A percentile compares a stretch with the other conserved stretches of the same genome.
phyloP scores from a whole-genome alignment of 2,888 invertebrate genomes.

The Corbicula japonica region DNA sequence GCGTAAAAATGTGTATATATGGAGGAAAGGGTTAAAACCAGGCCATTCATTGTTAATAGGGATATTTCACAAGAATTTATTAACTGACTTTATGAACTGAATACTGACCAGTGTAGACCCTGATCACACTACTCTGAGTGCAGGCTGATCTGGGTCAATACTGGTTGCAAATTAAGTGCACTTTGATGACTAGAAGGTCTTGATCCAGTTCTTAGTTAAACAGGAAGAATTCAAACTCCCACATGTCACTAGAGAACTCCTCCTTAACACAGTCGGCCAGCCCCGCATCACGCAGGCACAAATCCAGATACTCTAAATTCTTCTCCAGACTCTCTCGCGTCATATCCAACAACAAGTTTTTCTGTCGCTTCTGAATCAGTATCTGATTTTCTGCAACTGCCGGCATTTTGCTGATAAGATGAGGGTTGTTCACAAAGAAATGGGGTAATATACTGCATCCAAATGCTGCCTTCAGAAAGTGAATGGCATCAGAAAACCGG shows the following conservation, averaged over 20 bases:
- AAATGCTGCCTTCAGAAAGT: constrained; percentile 74
- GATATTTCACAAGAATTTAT: too few relatives aligned
- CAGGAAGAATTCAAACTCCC: constrained; percentile 82
- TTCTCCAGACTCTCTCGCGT: constrained; percentile 67
- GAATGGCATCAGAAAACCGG: constrained; percentile 77
- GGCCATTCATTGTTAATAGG: too few relatives aligned
- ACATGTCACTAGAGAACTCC: constrained; percentile 78
- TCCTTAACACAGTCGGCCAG: constrained; percentile 70
- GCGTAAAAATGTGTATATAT: too few relatives aligned
- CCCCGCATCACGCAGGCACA: constrained; percentile 71
- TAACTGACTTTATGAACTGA: too few relatives aligned
- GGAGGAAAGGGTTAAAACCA: too few relatives aligned
- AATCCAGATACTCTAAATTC: constrained; percentile 71
- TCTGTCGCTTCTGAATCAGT: constrained; percentile 70
- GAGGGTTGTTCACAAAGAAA: constrained; percentile 78
- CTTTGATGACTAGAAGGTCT: too few relatives aligned
- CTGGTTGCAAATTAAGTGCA: too few relatives aligned
- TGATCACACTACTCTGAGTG: too few relatives aligned
- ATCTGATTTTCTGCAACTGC: constrained; percentile 64
- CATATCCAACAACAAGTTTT: constrained; percentile 73
- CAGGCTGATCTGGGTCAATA: too few relatives aligned
- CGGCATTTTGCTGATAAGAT: constrained; percentile 74
- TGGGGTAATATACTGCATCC: constrained; percentile 75
- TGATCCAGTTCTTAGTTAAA: constrained; percentile 64
- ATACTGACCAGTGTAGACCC: too few relatives aligned